Conservation (phyloP, 35 echinoderm and acorn worm species). For the Lytechinus pictus region DNA sequence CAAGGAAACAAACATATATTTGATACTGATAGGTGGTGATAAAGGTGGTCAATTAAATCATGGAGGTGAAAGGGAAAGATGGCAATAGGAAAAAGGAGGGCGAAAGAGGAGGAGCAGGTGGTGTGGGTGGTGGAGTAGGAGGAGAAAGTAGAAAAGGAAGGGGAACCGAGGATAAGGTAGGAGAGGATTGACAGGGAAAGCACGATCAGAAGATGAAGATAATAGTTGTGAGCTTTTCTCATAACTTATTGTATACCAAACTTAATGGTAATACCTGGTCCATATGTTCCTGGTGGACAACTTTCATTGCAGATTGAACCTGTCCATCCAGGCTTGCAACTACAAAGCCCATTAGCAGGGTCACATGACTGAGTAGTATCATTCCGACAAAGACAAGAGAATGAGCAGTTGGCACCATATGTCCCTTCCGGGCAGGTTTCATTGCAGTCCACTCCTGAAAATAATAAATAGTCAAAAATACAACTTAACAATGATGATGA, state of each 20-base stretch:
- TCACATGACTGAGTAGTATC: slow-evolving; percentile 47
- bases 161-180: not conserved
- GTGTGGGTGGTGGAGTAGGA: not conserved
- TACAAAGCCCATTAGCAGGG: slow-evolving; percentile 50
- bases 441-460: slow-evolving; percentile 2
- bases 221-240: too few species aligned
- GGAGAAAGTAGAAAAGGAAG: not conserved
- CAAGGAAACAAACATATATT: too few species aligned
- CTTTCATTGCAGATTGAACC: slow-evolving; percentile 53
- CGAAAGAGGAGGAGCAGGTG: too few species aligned
- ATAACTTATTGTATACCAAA: too few species aligned
- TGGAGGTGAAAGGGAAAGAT: too few species aligned
- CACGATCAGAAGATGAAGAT: too few species aligned
- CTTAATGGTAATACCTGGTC: not conserved
- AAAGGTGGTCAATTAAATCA: too few species aligned
- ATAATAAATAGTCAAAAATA: not conserved
- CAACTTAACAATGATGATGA: not conserved
- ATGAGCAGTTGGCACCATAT: slow-evolving; percentile 53
- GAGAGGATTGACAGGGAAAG: not conserved
- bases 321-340: slow-evolving; percentile 58
- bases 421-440: slow-evolving; percentile 29
- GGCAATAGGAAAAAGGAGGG: too few species aligned
- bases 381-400: slow-evolving; percentile 43
- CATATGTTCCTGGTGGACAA: slow-evolving; percentile 64
- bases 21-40: too few species aligned